Evolutionary conservation across 2,797 vertebrate species (phyloP).

Genomic region (Halcyon leucocephala): DNA sequence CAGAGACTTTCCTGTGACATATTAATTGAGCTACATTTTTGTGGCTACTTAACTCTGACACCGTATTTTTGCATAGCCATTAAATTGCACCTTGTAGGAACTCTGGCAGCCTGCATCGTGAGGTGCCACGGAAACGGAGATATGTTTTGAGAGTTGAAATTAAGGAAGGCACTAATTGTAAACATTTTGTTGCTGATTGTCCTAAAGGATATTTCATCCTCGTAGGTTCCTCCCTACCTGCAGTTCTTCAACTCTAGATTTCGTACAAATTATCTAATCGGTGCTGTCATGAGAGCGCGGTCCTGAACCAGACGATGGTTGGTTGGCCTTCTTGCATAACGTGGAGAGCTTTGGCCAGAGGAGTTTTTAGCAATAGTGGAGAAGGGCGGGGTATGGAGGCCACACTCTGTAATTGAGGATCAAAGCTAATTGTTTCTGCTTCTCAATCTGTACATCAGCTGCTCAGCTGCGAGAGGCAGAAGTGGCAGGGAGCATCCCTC

Average conservation of each 20-base stretch:
- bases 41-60: neutral
- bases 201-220: neutral
- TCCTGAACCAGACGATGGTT: rapidly evolving
- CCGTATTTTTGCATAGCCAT: neutral
- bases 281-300: neutral
- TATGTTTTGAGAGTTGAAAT: neutral
- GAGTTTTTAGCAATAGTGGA: neutral
- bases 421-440: constrained; percentile 7
- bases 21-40: constrained; percentile 33
- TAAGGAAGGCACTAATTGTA: neutral
- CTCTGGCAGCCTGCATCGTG: neutral
- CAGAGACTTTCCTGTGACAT: neutral
- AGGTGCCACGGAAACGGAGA: neutral
- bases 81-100: neutral
- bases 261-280: neutral
- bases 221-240: neutral
- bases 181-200: neutral
- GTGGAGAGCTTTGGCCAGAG: neutral
- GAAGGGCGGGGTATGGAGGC: constrained; percentile 6
- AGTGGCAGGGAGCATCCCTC: neutral
- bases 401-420: constrained; percentile 42
- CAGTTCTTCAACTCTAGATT: neutral
- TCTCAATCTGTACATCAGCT: neutral
- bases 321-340: neutral
- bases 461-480: neutral